These are phyloP conservation scores for Elysia crispata DNA, from an alignment of 2,888 invertebrate species.

Conservation along the genomic window DNA sequence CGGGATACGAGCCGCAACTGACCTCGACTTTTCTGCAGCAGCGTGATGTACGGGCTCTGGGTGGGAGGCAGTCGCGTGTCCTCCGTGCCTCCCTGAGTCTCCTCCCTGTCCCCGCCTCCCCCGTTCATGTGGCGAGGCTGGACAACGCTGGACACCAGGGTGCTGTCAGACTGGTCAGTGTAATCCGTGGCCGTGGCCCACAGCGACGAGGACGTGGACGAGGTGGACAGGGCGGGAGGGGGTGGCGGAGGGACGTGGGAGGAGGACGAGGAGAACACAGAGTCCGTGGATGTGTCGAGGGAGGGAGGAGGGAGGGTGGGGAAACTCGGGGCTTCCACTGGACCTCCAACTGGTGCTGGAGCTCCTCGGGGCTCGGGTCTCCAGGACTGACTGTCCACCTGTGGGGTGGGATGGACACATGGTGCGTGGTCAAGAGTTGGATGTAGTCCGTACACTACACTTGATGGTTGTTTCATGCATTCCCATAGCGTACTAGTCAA, in stretches of 20 bases:
- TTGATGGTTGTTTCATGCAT: no score
- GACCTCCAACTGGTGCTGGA: no score
- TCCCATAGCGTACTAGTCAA: no score
- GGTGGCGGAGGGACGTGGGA: conserved; percentile 21
- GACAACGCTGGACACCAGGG: neutral
- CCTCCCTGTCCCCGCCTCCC: neutral
- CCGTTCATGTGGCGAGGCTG: conserved; percentile 44
- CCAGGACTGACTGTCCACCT: no score
- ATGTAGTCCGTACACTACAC: no score
- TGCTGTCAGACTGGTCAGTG: no score
- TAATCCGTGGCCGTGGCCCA: conserved; percentile 30
- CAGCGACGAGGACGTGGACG: conserved; percentile 24
- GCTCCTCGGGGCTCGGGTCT: no score
- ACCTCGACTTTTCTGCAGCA: conserved; percentile 93
- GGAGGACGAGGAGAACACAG: conserved; percentile 31
- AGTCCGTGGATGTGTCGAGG: conserved; percentile 43
- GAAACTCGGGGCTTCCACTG: no score
- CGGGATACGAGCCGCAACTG: conserved; percentile 60
- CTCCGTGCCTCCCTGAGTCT: conserved; percentile 44
- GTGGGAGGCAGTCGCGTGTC: conserved; percentile 83
- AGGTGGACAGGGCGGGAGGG: conserved; percentile 1
- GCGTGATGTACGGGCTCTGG: conserved; percentile 91
- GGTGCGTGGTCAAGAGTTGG: no score
- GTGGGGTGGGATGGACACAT: no score
- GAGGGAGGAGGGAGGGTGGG: neutral